Conservation (phyloP, 1,140 invertebrate genomes). For the Frieseomelitta varia region DNA sequence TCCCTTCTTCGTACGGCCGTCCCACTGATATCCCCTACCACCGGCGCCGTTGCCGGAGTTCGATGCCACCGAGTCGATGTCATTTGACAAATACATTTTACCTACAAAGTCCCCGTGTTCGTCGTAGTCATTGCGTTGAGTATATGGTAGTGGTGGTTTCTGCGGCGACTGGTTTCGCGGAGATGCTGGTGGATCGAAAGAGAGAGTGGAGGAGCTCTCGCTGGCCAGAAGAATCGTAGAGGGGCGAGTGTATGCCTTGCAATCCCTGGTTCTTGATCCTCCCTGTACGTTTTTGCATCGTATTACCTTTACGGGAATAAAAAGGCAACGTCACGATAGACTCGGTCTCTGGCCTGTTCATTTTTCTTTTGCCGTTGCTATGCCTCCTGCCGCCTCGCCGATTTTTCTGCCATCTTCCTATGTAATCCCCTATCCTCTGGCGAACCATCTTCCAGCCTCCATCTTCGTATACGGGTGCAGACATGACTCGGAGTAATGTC, state of each 20-base stretch:
- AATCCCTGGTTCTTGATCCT: slow-evolving; percentile 21
- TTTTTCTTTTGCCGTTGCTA: slow-evolving; percentile 13
- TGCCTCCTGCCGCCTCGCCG: not conserved
- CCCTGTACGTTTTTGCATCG: slow-evolving; percentile 34
- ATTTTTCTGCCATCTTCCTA: slow-evolving; percentile 16
- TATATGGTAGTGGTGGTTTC: slow-evolving; percentile 37
- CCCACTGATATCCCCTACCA: slow-evolving; percentile 50
- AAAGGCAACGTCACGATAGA: slow-evolving; percentile 58
- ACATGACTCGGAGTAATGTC: slow-evolving; percentile 77
- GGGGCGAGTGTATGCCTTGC: slow-evolving; percentile 4
- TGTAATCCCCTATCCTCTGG: slow-evolving; percentile 21
- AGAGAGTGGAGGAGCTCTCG: slow-evolving; percentile 30
- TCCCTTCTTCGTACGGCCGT: slow-evolving; percentile 16
- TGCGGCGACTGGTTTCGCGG: slow-evolving; percentile 47
- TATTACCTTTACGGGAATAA: slow-evolving; percentile 71
- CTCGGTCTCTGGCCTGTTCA: slow-evolving; percentile 34
- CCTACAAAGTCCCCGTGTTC: slow-evolving; percentile 54
- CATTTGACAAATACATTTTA: slow-evolving; percentile 70
- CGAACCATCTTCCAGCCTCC: slow-evolving; percentile 33
- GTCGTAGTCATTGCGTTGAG: not conserved
- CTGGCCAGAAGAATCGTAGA: slow-evolving; percentile 13
- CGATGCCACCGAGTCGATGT: slow-evolving; percentile 63
- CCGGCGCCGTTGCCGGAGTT: slow-evolving; percentile 34
- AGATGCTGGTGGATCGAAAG: slow-evolving; percentile 40
- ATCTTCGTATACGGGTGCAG: slow-evolving; percentile 66